Percentiles rank a stretch among this genome's conserved stretches.
These are phyloP conservation scores for Drosophila picticornis DNA, from an alignment of 2,888 invertebrate genomes.

Conservation along the genomic window DNA sequence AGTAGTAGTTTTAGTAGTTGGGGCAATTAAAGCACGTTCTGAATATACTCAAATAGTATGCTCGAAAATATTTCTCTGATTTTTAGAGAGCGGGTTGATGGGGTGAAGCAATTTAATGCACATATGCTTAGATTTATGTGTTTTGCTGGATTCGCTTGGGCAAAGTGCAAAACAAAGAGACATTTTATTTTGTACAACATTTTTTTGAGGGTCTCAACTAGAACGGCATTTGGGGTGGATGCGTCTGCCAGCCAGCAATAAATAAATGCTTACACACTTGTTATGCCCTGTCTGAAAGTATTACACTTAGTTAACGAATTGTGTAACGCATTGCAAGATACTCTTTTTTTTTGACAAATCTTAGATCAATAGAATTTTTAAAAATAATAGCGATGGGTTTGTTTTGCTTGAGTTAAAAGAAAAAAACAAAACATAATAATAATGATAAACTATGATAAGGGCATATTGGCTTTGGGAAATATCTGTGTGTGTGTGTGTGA, in stretches of 20 bases:
- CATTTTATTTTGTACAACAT: slow-evolving; percentile 73
- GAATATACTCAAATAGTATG: slow-evolving; percentile 17
- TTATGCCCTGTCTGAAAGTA: slow-evolving; percentile 14
- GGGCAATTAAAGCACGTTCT: slow-evolving; percentile 62
- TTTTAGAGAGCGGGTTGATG: background rate
- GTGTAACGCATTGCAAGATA: background rate
- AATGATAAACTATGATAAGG: background rate
- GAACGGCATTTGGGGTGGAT: slow-evolving; percentile 12
- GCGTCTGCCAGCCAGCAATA: slow-evolving; percentile 57
- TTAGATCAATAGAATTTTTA: background rate
- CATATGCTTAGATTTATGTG: slow-evolving; percentile 79
- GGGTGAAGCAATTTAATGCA: slow-evolving; percentile 68
- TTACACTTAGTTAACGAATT: background rate
- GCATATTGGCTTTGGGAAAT: background rate
- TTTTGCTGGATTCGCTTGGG: slow-evolving; percentile 70
- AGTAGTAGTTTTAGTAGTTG: slow-evolving; percentile 22
- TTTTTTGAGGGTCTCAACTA: slow-evolving; percentile 38
- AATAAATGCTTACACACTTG: slow-evolving; percentile 49
- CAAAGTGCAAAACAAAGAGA: slow-evolving; percentile 75
- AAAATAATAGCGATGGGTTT: background rate
- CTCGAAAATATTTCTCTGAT: slow-evolving; percentile 27
- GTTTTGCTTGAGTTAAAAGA: background rate
- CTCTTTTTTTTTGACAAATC: background rate
- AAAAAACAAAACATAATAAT: background rate
- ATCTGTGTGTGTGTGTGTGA: no score